Evolutionary conservation across 2,888 invertebrate genomes (phyloP).

Genomic region (Loripinus fragilis): DNA sequence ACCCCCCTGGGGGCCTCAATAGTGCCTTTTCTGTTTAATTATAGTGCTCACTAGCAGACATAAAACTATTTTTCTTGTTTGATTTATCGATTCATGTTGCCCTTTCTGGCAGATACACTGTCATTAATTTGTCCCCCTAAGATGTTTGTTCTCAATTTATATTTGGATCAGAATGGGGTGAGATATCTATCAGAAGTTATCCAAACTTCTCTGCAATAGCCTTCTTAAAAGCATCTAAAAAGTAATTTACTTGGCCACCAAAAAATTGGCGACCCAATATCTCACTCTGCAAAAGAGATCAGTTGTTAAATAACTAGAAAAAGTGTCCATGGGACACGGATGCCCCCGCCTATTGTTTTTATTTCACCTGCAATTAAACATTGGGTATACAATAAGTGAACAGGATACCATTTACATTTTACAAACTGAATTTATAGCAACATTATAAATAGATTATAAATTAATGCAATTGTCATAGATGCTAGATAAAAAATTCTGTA

Average conservation of each 20-base stretch:
- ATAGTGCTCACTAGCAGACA: background rate
- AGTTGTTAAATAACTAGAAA: conserved; percentile 51
- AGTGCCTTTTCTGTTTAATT: conserved; percentile 2
- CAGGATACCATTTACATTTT: too few relatives aligned
- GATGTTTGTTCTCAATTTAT: conserved; percentile 51
- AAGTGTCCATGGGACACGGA: too few relatives aligned
- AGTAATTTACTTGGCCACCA: conserved; percentile 32
- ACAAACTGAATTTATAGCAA: too few relatives aligned
- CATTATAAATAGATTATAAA: too few relatives aligned
- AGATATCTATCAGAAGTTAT: conserved; percentile 50
- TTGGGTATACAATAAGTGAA: too few relatives aligned
- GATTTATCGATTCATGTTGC: conserved; percentile 5
- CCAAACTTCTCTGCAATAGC: conserved; percentile 46
- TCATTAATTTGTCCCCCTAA: conserved; percentile 54
- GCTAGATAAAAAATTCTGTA: too few relatives aligned
- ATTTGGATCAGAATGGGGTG: conserved; percentile 53
- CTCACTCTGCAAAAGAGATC: conserved; percentile 51
- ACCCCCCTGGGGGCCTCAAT: too few relatives aligned
- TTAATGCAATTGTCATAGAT: too few relatives aligned
- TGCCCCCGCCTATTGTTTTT: too few relatives aligned
- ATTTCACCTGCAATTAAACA: too few relatives aligned
- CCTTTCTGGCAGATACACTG: conserved; percentile 17
- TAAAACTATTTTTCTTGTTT: conserved; percentile 15
- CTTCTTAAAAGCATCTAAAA: conserved; percentile 51
- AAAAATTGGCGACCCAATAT: conserved; percentile 57